These are phyloP conservation scores for Phenacoccus solenopsis DNA, from an alignment of 1,140 invertebrate genomes.

Conservation along the genomic window DNA sequence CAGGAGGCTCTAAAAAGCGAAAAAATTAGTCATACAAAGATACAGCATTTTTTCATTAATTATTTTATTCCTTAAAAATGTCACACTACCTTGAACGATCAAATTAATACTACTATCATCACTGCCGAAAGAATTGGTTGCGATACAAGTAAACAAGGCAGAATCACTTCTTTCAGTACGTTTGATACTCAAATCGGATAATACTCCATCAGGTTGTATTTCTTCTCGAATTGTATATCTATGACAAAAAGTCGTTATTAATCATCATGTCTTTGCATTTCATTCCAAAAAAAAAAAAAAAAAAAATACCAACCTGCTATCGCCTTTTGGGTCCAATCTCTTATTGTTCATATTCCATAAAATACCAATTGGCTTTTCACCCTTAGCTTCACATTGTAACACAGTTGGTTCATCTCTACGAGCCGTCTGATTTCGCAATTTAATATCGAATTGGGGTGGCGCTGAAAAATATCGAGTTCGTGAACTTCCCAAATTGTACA, in stretches of 20 bases:
- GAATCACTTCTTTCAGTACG: slow-evolving; percentile 80
- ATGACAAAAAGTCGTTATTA: slow-evolving; percentile 26
- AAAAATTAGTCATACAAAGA: slow-evolving; percentile 7
- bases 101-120: slow-evolving; percentile 92
- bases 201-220: slow-evolving; percentile 68
- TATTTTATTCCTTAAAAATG: not conserved
- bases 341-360: slow-evolving; percentile 93
- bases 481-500: too few species aligned
- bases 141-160: slow-evolving; percentile 85
- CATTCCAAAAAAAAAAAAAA: too few species aligned
- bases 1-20: slow-evolving; percentile 66
- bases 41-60: not conserved
- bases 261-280: not conserved
- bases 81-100: slow-evolving; percentile 72
- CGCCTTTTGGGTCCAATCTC: slow-evolving; percentile 71
- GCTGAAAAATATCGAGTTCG: slow-evolving; percentile 47
- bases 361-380: slow-evolving; percentile 91
- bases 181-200: slow-evolving; percentile 79
- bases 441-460: slow-evolving; percentile 86
- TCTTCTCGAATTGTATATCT: slow-evolving; percentile 86
- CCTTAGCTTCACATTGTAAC: slow-evolving; percentile 87
- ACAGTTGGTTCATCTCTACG: slow-evolving; percentile 80
- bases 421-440: slow-evolving; percentile 78
- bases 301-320: too few species aligned
- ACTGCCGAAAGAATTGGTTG: slow-evolving; percentile 86